Conservation (phyloP, 2,113 vertebrate species). For the Parus major region DNA sequence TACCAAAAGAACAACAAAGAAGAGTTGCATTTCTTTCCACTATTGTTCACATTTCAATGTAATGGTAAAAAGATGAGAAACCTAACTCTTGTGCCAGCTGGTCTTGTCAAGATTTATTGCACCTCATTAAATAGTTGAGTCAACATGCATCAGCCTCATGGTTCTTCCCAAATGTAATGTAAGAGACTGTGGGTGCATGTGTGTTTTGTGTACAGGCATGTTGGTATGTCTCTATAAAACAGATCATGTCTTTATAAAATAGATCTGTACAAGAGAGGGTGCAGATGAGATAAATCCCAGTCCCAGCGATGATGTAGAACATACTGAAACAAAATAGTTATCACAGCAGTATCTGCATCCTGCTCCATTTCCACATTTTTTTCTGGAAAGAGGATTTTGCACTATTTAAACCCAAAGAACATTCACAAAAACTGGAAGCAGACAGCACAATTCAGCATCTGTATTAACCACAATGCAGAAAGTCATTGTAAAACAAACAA, state of each 20-base stretch:
- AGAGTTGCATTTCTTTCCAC: conserved; percentile 43
- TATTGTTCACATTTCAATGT: conserved; percentile 39
- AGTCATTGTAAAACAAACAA: neutral
- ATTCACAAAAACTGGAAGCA: neutral
- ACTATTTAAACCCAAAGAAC: neutral
- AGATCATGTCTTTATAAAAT: neutral
- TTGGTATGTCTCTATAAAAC: neutral
- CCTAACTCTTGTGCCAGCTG: conserved; percentile 3
- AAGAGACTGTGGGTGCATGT: neutral
- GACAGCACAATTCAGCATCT: neutral
- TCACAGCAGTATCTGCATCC: neutral
- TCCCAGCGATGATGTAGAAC: neutral
- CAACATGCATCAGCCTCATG: neutral
- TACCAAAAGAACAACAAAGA: conserved; percentile 1
- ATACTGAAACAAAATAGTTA: neutral
- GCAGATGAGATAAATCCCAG: neutral
- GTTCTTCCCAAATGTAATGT: neutral
- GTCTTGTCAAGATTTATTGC: conserved; percentile 59
- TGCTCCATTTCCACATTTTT: neutral
- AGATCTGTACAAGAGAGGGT: neutral
- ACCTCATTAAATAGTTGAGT: conserved; percentile 62
- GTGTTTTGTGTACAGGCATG: neutral
- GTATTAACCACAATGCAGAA: conserved; percentile 12
- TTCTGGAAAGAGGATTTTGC: conserved; percentile 8
- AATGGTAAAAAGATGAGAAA: conserved; percentile 57